phyloP scores from a whole-genome alignment of 2,113 vertebrate species.

The Zootoca vivipara region DNA sequence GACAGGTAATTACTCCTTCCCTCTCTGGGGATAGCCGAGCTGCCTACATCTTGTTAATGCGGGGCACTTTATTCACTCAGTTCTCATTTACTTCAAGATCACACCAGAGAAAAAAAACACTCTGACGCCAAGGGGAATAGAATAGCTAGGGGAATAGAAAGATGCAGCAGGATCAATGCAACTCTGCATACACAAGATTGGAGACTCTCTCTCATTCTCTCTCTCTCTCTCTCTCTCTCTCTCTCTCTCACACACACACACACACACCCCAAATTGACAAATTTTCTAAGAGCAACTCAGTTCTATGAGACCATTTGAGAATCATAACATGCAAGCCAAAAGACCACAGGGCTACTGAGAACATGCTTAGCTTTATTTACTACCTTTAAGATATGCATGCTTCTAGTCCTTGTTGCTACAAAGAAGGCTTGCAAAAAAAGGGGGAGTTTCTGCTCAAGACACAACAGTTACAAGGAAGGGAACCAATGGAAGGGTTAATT shows the following conservation, averaged over 20 bases:
- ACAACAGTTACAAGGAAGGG: not conserved
- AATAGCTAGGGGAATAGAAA: not conserved
- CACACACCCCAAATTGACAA: not conserved
- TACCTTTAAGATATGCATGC: not conserved
- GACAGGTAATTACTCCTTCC: conserved; percentile 24
- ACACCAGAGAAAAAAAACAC: not conserved
- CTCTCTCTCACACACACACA: no score
- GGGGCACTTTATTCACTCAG: conserved; percentile 28
- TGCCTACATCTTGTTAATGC: conserved; percentile 21
- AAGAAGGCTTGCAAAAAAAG: not conserved
- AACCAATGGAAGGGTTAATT: not conserved
- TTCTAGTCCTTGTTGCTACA: not conserved
- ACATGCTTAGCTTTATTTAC: not conserved
- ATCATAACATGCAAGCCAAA: not conserved
- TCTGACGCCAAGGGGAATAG: not conserved
- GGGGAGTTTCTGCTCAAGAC: not conserved
- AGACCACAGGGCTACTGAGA: not conserved
- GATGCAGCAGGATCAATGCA: conserved; percentile 7
- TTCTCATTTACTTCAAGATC: conserved; percentile 32
- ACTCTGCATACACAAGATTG: not conserved
- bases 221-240: no score
- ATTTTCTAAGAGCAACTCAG: not conserved
- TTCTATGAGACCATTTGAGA: not conserved
- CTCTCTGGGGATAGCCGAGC: not conserved
- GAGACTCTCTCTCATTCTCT: not conserved